Evolutionary conservation across 2,888 invertebrate genomes (phyloP), one percentile per base, ranked within the genome.

Genomic region (Dicroscelio sp.): DNA sequence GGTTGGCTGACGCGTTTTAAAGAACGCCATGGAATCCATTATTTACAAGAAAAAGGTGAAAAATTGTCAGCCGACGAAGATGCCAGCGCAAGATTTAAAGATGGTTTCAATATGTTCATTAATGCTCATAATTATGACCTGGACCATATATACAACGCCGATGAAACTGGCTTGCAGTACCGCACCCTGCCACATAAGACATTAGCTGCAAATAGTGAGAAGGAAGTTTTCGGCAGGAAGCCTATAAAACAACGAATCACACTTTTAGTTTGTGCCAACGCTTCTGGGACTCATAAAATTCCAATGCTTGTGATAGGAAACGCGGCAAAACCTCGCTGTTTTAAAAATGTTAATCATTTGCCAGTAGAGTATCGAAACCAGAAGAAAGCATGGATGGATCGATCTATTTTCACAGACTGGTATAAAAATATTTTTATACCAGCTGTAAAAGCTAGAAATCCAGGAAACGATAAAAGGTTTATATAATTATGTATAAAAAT

Each of bases 371-470:
- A 75, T n/a, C 8, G 31, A 5, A 20, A 6, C 1, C 75, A 55
- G 31, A 75, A 75, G 27, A 75, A 55, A 31, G 75, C 75, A 0
- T 75, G 33, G 75, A 75, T 75, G 75, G 31, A 75, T 25, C 3
- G 6, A 1, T 4, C 3, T 2, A 33, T 67, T 20, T 67, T 67
- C 14, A 2, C 4, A 1, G 67, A 67, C 27, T 67, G 67, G 33
- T 67, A 33, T n/a, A 14, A 33, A 1, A 67, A 67, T 33, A 35
- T 67, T 14, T 67, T 67, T 33, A 33, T 67, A n/a, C 67, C 67
- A 58, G 1, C 10, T 2, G 58, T 63, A 2, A 27, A 31, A 30
- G 10, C 14, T 4, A 27, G 63, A 30, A 63, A 63, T 30, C 25
- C 58, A 8, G 58, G 58, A 58, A 25, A 58, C 1, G 6, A 58